These are phyloP conservation scores for Propithecus coquereli DNA, from an alignment of 2,113 vertebrate species.

Conservation along the genomic window DNA sequence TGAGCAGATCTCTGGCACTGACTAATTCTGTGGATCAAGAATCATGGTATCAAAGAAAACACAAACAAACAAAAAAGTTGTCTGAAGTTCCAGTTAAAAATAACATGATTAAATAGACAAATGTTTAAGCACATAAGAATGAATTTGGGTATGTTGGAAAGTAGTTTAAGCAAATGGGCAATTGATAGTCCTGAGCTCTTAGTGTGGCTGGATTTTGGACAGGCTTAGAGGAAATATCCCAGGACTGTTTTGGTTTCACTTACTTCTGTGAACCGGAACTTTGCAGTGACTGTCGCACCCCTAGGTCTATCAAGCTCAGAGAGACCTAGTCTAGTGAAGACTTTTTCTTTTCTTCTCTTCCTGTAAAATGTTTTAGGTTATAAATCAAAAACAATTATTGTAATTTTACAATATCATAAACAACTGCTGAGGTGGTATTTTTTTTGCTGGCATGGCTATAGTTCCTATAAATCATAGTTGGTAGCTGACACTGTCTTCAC, in stretches of 20 bases:
- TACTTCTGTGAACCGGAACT: background rate
- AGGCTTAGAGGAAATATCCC: background rate
- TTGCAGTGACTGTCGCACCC: background rate
- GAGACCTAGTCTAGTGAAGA: background rate
- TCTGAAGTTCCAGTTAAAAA: slow-evolving; percentile 18
- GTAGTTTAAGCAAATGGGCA: background rate
- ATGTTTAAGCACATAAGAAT: background rate
- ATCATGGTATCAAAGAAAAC: background rate
- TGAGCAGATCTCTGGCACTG: background rate
- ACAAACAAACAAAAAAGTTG: background rate
- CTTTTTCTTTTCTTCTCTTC: background rate
- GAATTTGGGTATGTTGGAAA: background rate
- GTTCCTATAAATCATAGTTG: background rate
- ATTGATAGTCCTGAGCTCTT: background rate
- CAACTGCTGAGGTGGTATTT: background rate
- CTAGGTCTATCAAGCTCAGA: background rate
- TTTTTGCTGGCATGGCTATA: background rate
- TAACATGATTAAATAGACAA: background rate
- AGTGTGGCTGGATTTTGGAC: background rate
- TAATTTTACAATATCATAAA: background rate
- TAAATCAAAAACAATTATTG: background rate
- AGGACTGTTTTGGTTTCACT: background rate
- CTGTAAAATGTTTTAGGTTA: background rate
- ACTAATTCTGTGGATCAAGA: background rate
- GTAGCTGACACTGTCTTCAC: background rate